These are phyloP conservation scores for Amblyraja radiata DNA, from an alignment of 2,797 vertebrate genomes.

Conservation along the genomic window DNA sequence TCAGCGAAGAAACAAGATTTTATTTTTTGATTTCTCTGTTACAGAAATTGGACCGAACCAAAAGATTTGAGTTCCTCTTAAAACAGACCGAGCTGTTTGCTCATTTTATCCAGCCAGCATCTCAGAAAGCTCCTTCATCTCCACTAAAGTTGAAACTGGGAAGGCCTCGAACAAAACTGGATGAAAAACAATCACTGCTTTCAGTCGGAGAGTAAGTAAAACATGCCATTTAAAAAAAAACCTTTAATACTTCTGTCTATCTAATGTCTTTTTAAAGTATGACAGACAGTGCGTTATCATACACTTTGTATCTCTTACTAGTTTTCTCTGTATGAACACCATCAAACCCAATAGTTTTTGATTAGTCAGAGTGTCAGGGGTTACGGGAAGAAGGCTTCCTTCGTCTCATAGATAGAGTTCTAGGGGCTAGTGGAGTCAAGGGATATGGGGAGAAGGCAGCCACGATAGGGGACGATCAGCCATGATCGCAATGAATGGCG, in stretches of 20 bases:
- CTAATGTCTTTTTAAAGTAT: background rate
- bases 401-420: too few species aligned
- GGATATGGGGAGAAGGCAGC: too few species aligned
- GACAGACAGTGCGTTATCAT: background rate
- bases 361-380: too few species aligned
- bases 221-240: background rate
- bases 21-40: constrained; percentile 42
- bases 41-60: constrained; percentile 76
- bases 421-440: too few species aligned
- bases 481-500: too few species aligned
- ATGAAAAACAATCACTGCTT: constrained; percentile 74
- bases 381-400: too few species aligned
- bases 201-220: constrained; percentile 73
- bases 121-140: constrained; percentile 75
- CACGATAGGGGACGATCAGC: too few species aligned
- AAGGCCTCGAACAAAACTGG: constrained; percentile 67
- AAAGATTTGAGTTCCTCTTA: constrained; percentile 78
- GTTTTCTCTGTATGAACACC: background rate
- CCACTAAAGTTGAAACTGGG: constrained; percentile 73
- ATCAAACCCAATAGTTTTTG: background rate
- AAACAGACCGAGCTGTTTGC: constrained; percentile 83
- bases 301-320: background rate
- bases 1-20: background rate
- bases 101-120: constrained; percentile 78
- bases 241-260: background rate